phyloP scores from a whole-genome alignment of 2,113 vertebrate species.

The Clarias macrocephalus region DNA sequence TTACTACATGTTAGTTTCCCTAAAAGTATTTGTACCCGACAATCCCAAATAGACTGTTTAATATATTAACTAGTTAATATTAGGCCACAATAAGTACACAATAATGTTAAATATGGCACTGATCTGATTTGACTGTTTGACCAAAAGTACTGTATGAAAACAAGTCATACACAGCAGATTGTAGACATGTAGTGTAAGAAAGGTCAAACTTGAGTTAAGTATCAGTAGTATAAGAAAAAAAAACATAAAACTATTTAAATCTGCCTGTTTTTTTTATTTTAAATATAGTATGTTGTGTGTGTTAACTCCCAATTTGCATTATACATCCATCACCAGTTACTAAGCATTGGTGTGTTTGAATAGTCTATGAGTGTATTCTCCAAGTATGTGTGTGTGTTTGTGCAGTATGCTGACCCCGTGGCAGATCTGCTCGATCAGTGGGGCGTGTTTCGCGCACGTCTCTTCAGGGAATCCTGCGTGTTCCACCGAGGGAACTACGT shows the following conservation, averaged over 20 bases:
- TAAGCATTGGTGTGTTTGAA: neutral
- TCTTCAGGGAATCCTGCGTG: constrained; percentile 98
- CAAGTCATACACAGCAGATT: neutral
- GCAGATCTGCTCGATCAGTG: constrained; percentile 94
- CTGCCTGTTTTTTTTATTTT: neutral
- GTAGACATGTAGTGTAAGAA: neutral
- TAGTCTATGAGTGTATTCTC: neutral
- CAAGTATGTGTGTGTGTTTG: neutral
- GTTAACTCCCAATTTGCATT: neutral
- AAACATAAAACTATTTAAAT: neutral
- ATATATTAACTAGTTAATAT: neutral
- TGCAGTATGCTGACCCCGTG: constrained; percentile 95
- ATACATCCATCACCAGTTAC: neutral
- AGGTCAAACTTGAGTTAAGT: neutral
- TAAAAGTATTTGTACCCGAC: no score
- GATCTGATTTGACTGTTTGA: neutral
- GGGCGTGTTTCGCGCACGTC: constrained; percentile 92
- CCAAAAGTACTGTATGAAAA: neutral
- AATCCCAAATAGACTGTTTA: no score
- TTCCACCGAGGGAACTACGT: constrained; percentile 98
- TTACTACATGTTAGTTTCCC: neutral
- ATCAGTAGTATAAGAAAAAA: neutral
- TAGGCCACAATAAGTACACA: neutral
- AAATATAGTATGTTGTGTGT: neutral
- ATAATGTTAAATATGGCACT: neutral